Evolutionary conservation across 2,797 vertebrate species (phyloP).

Genomic region (Macropus fuliginosus): DNA sequence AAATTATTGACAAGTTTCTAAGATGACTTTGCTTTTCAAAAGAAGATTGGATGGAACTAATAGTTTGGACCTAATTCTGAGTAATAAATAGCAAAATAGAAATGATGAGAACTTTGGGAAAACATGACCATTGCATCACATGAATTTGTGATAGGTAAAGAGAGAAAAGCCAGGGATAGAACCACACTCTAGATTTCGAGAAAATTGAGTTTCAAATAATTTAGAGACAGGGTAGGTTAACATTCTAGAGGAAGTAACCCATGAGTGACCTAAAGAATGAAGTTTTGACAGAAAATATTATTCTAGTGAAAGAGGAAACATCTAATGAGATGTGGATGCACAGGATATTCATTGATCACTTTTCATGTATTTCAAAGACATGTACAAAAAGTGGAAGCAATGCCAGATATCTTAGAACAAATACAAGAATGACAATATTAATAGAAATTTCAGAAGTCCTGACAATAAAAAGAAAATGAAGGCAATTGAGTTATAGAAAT

Average conservation of each 20-base stretch:
- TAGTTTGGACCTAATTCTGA: neutral
- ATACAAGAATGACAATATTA: neutral
- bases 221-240: neutral
- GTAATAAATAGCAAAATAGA: neutral
- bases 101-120: neutral
- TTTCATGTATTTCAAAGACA: neutral
- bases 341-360: neutral
- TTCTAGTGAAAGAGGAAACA: neutral
- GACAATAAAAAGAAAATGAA: neutral
- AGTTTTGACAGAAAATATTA: neutral
- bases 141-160: neutral
- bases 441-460: neutral
- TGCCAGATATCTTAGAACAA: neutral
- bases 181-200: neutral
- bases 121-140: neutral
- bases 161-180: neutral
- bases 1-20: neutral
- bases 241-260: neutral
- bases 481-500: neutral
- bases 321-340: neutral
- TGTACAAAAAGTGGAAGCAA: neutral
- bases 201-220: neutral
- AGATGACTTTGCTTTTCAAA: neutral
- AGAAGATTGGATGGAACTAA: neutral
- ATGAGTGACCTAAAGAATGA: neutral